Percentiles rank a stretch among this genome's conserved stretches.
phyloP scores from a whole-genome alignment of 2,113 vertebrate genomes.

The Corythaeola cristata region DNA sequence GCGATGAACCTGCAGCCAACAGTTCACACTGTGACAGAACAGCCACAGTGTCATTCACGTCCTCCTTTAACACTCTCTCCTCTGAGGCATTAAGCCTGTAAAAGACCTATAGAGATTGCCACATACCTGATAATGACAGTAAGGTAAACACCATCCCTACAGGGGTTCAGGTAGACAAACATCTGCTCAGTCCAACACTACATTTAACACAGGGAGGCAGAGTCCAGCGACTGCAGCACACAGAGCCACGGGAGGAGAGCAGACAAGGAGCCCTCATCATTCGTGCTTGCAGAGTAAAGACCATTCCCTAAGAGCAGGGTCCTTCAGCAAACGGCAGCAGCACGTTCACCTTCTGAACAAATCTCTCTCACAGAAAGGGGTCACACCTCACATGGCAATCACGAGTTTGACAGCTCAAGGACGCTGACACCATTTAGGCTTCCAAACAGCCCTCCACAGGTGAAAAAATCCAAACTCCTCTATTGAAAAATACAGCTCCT shows the following conservation, averaged over 20 bases:
- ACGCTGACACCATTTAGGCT: neutral
- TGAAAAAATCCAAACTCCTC: neutral
- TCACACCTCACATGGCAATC: neutral
- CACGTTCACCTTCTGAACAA: neutral
- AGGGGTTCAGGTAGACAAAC: neutral
- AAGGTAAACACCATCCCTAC: neutral
- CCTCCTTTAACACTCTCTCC: neutral
- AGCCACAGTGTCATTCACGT: neutral
- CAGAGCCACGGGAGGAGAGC: neutral
- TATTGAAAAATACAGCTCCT: neutral
- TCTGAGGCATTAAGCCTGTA: neutral
- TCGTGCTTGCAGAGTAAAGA: neutral
- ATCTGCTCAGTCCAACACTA: neutral
- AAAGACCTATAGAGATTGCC: neutral
- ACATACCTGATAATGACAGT: neutral
- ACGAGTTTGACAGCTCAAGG: neutral
- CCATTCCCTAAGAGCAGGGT: neutral
- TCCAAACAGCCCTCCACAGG: neutral
- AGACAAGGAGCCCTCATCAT: neutral
- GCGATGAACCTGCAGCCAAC: neutral
- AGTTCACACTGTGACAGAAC: accelerated
- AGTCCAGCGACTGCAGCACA: neutral
- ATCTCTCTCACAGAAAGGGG: neutral
- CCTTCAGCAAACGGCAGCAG: neutral
- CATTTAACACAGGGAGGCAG: neutral